Percentiles rank a stretch among this genome's conserved stretches.
These are phyloP conservation scores for Dallia pectoralis DNA, from an alignment of 2,797 vertebrate species.

Conservation along the genomic window DNA sequence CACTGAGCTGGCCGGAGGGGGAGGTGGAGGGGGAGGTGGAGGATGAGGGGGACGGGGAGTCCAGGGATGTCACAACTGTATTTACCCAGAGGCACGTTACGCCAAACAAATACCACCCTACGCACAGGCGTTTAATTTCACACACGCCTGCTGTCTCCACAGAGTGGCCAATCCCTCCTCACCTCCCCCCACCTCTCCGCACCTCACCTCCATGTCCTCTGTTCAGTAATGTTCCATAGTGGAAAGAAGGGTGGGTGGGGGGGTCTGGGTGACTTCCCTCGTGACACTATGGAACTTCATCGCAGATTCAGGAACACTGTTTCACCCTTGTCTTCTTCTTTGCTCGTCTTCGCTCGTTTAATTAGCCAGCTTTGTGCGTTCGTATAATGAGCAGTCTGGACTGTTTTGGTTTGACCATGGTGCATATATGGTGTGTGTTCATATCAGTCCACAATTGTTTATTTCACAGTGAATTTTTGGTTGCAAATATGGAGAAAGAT, in stretches of 20 bases:
- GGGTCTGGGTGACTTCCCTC: conserved; percentile 3
- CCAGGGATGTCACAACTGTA: neutral
- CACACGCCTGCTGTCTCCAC: neutral
- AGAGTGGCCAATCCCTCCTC: conserved; percentile 1
- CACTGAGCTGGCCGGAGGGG: neutral
- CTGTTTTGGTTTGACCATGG: no score
- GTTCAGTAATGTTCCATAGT: neutral
- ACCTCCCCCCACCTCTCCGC: conserved; percentile 3
- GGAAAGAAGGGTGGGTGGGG: no score
- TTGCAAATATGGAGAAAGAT: no score
- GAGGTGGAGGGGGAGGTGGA: no score
- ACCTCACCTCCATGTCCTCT: neutral
- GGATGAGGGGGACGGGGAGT: neutral
- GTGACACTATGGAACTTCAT: neutral
- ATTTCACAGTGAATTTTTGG: no score
- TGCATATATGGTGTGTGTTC: no score
- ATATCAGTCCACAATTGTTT: no score
- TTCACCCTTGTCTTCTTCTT: no score
- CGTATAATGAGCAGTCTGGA: no score
- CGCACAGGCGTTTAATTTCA: neutral
- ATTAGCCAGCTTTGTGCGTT: no score
- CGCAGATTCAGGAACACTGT: neutral
- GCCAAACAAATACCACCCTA: neutral
- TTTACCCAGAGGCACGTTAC: conserved; percentile 10
- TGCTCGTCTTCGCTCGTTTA: no score